These are phyloP conservation scores for Chitala chitala DNA, from an alignment of 2,113 vertebrate species.

Conservation along the genomic window DNA sequence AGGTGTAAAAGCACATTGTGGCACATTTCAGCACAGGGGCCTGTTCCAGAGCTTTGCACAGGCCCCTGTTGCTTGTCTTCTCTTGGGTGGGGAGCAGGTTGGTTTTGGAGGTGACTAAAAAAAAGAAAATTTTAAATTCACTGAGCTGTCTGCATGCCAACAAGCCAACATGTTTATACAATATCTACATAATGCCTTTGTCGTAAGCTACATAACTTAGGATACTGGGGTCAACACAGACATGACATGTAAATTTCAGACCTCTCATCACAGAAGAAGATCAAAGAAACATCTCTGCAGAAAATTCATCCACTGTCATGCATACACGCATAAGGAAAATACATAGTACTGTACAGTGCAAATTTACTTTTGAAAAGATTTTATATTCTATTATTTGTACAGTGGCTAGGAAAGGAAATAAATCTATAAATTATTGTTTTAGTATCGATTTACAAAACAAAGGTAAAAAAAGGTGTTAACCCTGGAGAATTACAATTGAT, in stretches of 20 bases:
- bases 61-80: neutral
- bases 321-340: no score
- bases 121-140: neutral
- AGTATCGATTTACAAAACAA: no score
- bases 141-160: neutral
- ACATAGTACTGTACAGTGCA: neutral
- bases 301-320: neutral
- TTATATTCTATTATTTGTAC: no score
- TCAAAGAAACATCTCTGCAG: neutral
- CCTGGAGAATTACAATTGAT: no score
- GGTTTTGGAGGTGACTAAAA: neutral
- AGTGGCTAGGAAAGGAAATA: no score
- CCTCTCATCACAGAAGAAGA: neutral
- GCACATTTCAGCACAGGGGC: neutral
- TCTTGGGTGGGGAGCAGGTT: neutral
- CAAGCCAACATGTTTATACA: neutral
- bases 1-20: conserved; percentile 1
- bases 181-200: neutral
- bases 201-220: no score
- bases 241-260: neutral
- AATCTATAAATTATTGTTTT: no score
- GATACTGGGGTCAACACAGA: neutral
- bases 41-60: neutral
- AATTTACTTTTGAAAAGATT: conserved; percentile 1
- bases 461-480: no score